Percentiles rank a stretch among this genome's conserved stretches.
Conservation (phyloP, 2,888 invertebrate species). For the Cephonodes hylas region DNA sequence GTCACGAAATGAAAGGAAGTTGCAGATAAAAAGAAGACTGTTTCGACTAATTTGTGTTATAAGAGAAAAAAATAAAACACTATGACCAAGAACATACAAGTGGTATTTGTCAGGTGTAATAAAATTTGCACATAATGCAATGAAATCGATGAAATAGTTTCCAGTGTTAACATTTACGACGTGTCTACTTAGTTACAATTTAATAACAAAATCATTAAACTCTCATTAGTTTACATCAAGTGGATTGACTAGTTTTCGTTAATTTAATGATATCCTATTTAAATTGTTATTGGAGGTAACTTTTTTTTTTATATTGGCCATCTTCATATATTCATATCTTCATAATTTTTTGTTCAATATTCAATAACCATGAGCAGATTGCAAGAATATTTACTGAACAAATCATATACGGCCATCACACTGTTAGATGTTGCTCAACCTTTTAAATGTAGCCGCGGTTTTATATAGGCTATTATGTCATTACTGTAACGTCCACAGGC, state of each 20-base stretch:
- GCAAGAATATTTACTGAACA: neutral
- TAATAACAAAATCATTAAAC: neutral
- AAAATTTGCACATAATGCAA: too few relatives aligned
- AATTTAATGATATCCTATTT: neutral
- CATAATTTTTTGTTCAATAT: neutral
- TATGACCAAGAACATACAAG: too few relatives aligned
- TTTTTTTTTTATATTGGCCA: too few relatives aligned
- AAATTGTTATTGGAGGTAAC: too few relatives aligned
- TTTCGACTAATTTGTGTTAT: neutral
- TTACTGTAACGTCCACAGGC: too few relatives aligned
- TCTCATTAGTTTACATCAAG: neutral
- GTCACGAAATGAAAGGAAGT: neutral
- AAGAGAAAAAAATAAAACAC: neutral
- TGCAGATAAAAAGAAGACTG: neutral
- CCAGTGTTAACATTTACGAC: neutral
- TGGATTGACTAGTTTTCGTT: neutral
- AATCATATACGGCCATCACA: neutral
- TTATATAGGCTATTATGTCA: neutral
- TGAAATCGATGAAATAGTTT: neutral
- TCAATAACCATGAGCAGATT: neutral
- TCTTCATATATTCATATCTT: too few relatives aligned
- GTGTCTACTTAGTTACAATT: neutral
- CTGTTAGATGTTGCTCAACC: neutral
- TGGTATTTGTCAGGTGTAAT: too few relatives aligned
- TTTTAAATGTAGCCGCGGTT: neutral